Percentiles rank a stretch among this genome's conserved stretches.
Conservation (phyloP, 1,140 invertebrate species). For the Callitettix versicolor region DNA sequence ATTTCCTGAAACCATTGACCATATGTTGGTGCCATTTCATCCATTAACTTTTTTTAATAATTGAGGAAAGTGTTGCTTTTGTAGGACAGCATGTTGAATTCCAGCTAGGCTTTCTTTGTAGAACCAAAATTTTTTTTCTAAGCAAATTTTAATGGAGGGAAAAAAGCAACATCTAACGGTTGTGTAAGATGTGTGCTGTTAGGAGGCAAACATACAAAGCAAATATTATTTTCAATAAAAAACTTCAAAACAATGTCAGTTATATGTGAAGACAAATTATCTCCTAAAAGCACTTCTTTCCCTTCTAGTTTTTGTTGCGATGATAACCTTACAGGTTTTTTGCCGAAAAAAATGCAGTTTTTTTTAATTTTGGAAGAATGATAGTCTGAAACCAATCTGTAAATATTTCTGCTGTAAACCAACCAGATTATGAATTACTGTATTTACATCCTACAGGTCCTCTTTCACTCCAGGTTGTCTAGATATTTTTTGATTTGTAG, state of each 20-base stretch:
- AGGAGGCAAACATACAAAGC: constrained; percentile 31
- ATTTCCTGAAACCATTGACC: no score
- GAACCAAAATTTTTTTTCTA: constrained; percentile 26
- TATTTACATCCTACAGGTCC: constrained; percentile 26
- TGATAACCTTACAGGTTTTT: neutral
- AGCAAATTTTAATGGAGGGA: constrained; percentile 30
- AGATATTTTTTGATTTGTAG: constrained; percentile 33
- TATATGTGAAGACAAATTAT: constrained; percentile 34
- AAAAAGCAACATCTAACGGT: constrained; percentile 34
- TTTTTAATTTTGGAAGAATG: constrained; percentile 24
- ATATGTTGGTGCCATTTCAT: no score
- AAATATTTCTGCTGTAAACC: constrained; percentile 9
- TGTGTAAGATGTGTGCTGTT: constrained; percentile 35
- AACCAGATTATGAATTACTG: constrained; percentile 1
- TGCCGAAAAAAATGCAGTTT: neutral
- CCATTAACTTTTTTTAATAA: no score
- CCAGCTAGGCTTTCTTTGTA: no score
- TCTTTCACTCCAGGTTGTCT: constrained; percentile 28
- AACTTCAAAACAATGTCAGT: constrained; percentile 26
- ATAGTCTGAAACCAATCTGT: constrained; percentile 29
- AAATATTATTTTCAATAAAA: constrained; percentile 30
- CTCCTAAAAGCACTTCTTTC: constrained; percentile 28
- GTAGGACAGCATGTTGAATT: no score
- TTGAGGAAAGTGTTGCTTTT: no score
- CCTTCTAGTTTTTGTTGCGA: constrained; percentile 4